Evolutionary conservation across 2,888 invertebrate species (phyloP).

Genomic region (Apotomis turbidana): DNA sequence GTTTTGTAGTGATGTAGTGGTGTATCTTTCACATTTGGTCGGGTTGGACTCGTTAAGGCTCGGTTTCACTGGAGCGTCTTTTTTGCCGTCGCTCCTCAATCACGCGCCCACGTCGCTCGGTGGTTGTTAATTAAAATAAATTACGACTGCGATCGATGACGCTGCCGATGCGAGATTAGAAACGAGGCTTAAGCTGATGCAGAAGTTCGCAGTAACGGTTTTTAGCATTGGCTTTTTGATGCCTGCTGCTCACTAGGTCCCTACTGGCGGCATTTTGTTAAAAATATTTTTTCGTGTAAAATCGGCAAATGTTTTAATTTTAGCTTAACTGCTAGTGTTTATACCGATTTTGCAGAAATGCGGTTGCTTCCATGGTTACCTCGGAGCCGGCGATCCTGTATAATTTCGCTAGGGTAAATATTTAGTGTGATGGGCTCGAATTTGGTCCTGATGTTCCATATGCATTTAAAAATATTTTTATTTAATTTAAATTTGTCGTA

Average conservation of each 20-base stretch:
- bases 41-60: conserved; percentile 48
- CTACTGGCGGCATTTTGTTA: background rate
- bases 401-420: no score
- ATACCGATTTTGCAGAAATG: no score
- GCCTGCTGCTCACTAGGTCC: background rate
- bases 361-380: no score
- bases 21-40: conserved; percentile 15
- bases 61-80: conserved; percentile 51
- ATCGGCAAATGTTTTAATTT: no score
- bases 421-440: no score
- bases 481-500: no score
- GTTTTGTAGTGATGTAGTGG: background rate
- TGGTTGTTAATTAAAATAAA: conserved; percentile 66
- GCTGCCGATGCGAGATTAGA: conserved; percentile 41
- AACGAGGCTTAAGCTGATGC: conserved; percentile 32
- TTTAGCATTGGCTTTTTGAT: conserved; percentile 12
- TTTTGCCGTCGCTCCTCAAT: conserved; percentile 58
- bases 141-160: conserved; percentile 49
- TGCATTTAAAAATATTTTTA: no score
- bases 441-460: no score
- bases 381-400: no score
- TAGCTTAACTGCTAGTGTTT: no score
- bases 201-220: conserved; percentile 23
- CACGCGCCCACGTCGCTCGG: conserved; percentile 52
- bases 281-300: no score